Evolutionary conservation across 1,140 invertebrate species (phyloP).

Genomic region (Nomia melanderi): DNA sequence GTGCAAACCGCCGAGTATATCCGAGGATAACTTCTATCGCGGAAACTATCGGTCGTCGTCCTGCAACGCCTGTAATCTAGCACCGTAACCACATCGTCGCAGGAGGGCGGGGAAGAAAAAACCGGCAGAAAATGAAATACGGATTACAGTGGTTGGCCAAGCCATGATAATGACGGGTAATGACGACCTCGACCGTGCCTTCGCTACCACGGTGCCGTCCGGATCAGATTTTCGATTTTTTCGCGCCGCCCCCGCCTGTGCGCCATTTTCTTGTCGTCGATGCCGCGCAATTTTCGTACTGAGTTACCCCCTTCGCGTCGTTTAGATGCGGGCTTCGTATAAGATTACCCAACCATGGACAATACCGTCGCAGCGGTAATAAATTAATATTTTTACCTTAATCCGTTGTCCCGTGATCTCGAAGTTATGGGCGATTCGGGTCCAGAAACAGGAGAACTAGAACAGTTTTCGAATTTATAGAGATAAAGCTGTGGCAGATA

Average conservation of each 20-base stretch:
- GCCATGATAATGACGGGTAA: constrained; percentile 70
- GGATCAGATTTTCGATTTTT: constrained; percentile 57
- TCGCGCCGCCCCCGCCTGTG: constrained; percentile 23
- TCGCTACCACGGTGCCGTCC: constrained; percentile 46
- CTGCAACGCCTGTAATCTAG: constrained; percentile 68
- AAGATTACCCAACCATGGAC: constrained; percentile 2
- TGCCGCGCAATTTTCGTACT: constrained; percentile 20
- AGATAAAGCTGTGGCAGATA: no score
- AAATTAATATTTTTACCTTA: neutral
- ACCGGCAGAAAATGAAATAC: constrained; percentile 75
- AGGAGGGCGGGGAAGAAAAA: constrained; percentile 59
- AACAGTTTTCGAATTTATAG: no score
- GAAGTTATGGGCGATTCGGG: no score
- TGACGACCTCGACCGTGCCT: constrained; percentile 53
- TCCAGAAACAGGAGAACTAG: no score
- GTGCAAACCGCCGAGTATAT: constrained; percentile 49
- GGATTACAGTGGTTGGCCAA: constrained; percentile 76
- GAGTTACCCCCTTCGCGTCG: constrained; percentile 5
- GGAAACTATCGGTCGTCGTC: constrained; percentile 64
- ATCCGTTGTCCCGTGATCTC: no score
- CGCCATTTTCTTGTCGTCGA: constrained; percentile 8
- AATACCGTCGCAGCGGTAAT: neutral
- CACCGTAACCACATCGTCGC: constrained; percentile 67
- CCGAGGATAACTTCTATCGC: constrained; percentile 56
- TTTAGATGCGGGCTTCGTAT: neutral